phyloP scores from a whole-genome alignment of 2,797 vertebrate species.

The Brotula barbata region DNA sequence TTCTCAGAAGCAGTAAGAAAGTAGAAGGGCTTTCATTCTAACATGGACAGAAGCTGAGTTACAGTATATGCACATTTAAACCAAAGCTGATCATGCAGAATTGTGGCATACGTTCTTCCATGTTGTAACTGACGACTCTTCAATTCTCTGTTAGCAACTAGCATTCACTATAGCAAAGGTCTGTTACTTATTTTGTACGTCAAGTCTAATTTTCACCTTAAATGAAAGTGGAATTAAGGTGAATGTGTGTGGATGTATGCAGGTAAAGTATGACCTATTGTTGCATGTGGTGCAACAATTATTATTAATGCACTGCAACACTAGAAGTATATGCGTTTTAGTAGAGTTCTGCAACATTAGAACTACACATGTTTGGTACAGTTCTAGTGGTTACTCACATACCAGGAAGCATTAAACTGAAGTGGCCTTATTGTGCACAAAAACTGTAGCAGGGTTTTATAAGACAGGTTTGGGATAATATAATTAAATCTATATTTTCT shows the following conservation, averaged over 20 bases:
- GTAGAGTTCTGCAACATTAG: too few species aligned
- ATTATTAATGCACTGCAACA: constrained; percentile 29
- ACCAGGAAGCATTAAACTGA: constrained; percentile 42
- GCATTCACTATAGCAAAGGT: too few species aligned
- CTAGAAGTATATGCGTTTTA: too few species aligned
- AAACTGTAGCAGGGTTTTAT: constrained; percentile 44
- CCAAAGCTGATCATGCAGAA: constrained; percentile 15
- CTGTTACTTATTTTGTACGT: too few species aligned
- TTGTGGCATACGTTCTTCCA: constrained; percentile 1
- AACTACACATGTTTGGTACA: constrained; percentile 27
- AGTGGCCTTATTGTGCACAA: constrained; percentile 67
- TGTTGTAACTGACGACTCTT: constrained; percentile 11
- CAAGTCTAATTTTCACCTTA: neutral
- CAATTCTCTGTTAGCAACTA: too few species aligned
- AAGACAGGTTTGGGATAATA: constrained; percentile 38
- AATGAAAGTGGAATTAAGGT: neutral
- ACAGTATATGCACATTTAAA: constrained; percentile 10
- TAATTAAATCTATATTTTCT: constrained; percentile 24
- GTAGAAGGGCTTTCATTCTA: neutral
- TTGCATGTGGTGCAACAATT: constrained; percentile 40
- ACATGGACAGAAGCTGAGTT: constrained; percentile 1
- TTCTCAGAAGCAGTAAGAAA: neutral
- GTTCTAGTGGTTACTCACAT: constrained; percentile 16
- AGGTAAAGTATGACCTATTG: constrained; percentile 13
- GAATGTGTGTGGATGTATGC: constrained; percentile 8